These are phyloP conservation scores for Cataglyphis hispanica DNA, from an alignment of 1,140 invertebrate species.

Conservation along the genomic window DNA sequence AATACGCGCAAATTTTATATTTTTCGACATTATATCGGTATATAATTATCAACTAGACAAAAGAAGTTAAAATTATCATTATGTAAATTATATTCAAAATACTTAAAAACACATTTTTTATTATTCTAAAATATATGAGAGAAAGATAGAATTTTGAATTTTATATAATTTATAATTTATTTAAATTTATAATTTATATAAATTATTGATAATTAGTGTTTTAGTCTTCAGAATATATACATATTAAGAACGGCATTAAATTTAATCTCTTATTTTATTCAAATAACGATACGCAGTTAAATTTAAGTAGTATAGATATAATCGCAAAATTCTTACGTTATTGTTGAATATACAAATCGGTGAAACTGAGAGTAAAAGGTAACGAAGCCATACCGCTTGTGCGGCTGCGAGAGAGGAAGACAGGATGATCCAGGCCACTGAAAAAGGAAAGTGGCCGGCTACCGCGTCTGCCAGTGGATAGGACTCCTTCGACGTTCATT, in stretches of 20 bases:
- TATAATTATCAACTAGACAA: not conserved
- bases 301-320: conserved; percentile 25
- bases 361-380: conserved; percentile 64
- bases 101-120: not conserved
- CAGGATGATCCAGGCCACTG: conserved; percentile 84
- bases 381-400: conserved; percentile 47
- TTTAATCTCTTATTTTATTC: conserved; percentile 9
- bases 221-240: not conserved
- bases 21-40: not conserved
- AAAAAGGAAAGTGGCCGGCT: conserved; percentile 84
- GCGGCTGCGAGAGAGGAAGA: conserved; percentile 67
- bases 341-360: conserved; percentile 49
- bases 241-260: not conserved
- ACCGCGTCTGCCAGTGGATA: conserved; percentile 77
- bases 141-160: not conserved
- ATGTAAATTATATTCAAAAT: conserved; percentile 7
- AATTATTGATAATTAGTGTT: not conserved
- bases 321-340: conserved; percentile 20
- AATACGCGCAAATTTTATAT: not conserved
- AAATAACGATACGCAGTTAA: not conserved
- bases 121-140: not conserved
- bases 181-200: too few species aligned
- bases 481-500: conserved; percentile 73
- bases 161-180: too few species aligned
- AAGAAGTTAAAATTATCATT: not conserved